A percentile compares a stretch with the other conserved stretches of the same genome.
Evolutionary conservation across 2,113 vertebrate species (phyloP).

Genomic region (Macaca mulatta): DNA sequence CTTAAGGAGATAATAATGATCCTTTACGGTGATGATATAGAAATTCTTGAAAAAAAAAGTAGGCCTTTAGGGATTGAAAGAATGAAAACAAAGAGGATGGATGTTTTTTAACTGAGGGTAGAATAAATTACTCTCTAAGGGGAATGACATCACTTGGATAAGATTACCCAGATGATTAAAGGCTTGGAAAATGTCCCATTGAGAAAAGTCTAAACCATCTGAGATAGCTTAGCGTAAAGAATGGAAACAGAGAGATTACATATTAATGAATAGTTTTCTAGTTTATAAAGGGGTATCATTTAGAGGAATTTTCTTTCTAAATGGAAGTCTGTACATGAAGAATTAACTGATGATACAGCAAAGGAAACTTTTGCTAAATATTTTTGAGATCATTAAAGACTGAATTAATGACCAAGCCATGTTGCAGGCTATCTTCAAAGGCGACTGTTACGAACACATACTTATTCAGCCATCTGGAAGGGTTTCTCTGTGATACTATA

Average conservation of each 20-base stretch:
- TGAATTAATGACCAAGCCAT: conserved; percentile 8
- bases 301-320: conserved; percentile 40
- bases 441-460: neutral
- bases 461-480: conserved; percentile 31
- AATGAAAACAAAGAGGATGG: conserved; percentile 47
- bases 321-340: neutral
- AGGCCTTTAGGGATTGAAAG: conserved; percentile 23
- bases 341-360: conserved; percentile 33
- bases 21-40: neutral
- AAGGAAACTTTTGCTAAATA: conserved; percentile 4
- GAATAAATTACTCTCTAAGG: conserved; percentile 41
- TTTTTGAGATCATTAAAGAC: neutral
- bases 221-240: conserved; percentile 28
- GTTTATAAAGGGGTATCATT: neutral
- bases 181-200: conserved; percentile 59
- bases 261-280: conserved; percentile 41
- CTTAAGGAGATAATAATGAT: conserved; percentile 8
- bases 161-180: conserved; percentile 63
- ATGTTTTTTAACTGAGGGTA: conserved; percentile 29
- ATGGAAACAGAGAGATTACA: conserved; percentile 26
- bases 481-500: neutral
- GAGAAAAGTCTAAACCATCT: conserved; percentile 51
- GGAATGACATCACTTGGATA: conserved; percentile 47
- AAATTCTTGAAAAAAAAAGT: conserved; percentile 46
- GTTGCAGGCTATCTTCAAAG: neutral